Evolutionary conservation across 1,140 invertebrate genomes (phyloP).

Genomic region (Mesaphorura yosii): DNA sequence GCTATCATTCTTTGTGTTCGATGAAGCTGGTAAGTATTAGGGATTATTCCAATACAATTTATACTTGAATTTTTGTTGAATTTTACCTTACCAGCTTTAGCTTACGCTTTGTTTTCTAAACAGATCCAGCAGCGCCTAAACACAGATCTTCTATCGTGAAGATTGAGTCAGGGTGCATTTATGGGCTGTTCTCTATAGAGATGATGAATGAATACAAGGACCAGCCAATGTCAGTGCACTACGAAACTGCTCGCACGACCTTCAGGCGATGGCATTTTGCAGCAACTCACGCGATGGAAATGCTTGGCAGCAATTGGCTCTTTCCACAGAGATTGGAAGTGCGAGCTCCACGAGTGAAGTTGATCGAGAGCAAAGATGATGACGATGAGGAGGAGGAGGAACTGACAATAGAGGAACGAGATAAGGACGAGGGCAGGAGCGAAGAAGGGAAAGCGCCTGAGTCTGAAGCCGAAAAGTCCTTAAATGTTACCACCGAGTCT

Average conservation of each 20-base stretch:
- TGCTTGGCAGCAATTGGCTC: not conserved
- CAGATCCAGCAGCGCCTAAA: not conserved
- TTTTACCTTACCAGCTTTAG: not conserved
- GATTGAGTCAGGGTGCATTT: not conserved
- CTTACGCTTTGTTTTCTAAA: not conserved
- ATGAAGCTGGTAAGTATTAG: too few relatives aligned
- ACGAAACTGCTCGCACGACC: not conserved
- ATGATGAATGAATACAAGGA: not conserved
- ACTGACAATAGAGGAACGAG: too few relatives aligned
- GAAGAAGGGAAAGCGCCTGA: too few relatives aligned
- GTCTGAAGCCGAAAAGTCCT: too few relatives aligned
- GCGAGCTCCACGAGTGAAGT: not conserved
- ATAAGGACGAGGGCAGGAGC: too few relatives aligned
- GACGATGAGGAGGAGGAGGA: not conserved
- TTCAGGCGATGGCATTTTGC: constrained; percentile 1
- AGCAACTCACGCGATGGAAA: not conserved
- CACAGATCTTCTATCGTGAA: constrained; percentile 1
- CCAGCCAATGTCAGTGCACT: not conserved
- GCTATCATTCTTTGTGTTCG: too few relatives aligned
- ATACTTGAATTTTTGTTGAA: not conserved
- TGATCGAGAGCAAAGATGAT: not conserved
- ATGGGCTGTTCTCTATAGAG: not conserved
- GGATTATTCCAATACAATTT: constrained; percentile 6
- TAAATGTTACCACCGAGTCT: too few relatives aligned
- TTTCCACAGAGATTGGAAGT: not conserved